Evolutionary conservation across 2,888 invertebrate species (phyloP).

Genomic region (Euspilapteryx auroguttella): DNA sequence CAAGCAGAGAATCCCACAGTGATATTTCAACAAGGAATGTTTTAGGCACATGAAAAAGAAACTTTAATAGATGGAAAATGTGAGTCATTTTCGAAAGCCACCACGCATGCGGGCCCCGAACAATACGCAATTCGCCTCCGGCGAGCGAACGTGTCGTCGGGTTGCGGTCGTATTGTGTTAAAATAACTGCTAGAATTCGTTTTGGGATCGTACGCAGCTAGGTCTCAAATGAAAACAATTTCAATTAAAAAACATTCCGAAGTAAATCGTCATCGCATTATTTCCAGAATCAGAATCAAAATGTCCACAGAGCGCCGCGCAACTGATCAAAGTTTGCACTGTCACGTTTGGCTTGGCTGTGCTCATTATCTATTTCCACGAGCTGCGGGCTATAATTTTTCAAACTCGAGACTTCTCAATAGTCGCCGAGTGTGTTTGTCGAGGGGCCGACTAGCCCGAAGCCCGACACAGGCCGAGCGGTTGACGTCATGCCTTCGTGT

Average conservation of each 20-base stretch:
- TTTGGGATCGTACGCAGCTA: conserved; percentile 43
- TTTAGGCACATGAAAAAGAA: conserved; percentile 28
- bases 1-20: too few relatives aligned
- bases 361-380: conserved; percentile 17
- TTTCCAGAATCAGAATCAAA: too few relatives aligned
- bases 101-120: conserved; percentile 48
- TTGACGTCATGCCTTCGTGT: conserved; percentile 55
- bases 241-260: too few relatives aligned
- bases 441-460: conserved; percentile 49
- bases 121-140: conserved; percentile 58
- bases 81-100: conserved; percentile 51
- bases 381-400: conserved; percentile 30
- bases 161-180: conserved; percentile 60
- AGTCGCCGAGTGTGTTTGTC: conserved; percentile 40
- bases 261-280: too few relatives aligned
- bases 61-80: conserved; percentile 42
- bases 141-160: conserved; percentile 37
- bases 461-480: conserved; percentile 34
- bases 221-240: too few relatives aligned
- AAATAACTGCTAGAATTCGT: conserved; percentile 45
- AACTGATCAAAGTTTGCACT: not conserved
- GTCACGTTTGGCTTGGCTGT: not conserved
- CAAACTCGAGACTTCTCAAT: conserved; percentile 36
- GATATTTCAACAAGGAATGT: conserved; percentile 14
- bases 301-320: too few relatives aligned